Evolutionary conservation across 2,888 invertebrate genomes (phyloP), one percentile per base, ranked within the genome.

Genomic region (Diplolepis rosae): DNA sequence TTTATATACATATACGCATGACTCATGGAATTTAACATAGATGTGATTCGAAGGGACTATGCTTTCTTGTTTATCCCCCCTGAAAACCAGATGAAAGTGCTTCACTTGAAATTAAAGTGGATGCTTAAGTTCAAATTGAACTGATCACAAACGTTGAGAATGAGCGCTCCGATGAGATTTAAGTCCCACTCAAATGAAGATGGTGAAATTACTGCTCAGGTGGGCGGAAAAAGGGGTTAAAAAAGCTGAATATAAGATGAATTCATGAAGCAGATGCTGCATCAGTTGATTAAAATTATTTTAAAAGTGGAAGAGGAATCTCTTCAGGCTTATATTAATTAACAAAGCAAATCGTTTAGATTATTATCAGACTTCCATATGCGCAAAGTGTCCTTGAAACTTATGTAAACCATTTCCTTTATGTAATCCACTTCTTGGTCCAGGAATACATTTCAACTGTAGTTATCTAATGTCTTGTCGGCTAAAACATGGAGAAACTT

Each of bases 101-200:
- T 61, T 61, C 61, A 61, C 61, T 61, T 61, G 39, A 61, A 61
- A 61, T 61, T 61, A 39, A 61, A 61, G 61, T 61, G 61, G 61
- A 9, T 39, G 61, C 61, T 42, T 42, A 61, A 39, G 24, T 61
- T 61, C 61, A 39, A 61, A 61, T 61, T 61, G 35, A 61, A 61
- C 61, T 61, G 61, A 61, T 61, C 61, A n/a, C 61, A 24, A 42
- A 61, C 39, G 61, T 61, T 61, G 24, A 39, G 61, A 61, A 42
- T 61, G 61, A n/a, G 18, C n/a, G 27, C 61, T 27, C 39, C 7
- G 39, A n/a, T n/a, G n/a, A 61, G 61, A n/a, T 61, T 61, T 61
- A 61, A 61, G 61, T 61, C 61, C 39, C 61, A 39, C 61, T 61
- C 27, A 61, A 61, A 61, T 61, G 61, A 61, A 61, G 61, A 61